These are phyloP conservation scores for Polypterus senegalus DNA, from an alignment of 2,113 vertebrate genomes.

Conservation along the genomic window DNA sequence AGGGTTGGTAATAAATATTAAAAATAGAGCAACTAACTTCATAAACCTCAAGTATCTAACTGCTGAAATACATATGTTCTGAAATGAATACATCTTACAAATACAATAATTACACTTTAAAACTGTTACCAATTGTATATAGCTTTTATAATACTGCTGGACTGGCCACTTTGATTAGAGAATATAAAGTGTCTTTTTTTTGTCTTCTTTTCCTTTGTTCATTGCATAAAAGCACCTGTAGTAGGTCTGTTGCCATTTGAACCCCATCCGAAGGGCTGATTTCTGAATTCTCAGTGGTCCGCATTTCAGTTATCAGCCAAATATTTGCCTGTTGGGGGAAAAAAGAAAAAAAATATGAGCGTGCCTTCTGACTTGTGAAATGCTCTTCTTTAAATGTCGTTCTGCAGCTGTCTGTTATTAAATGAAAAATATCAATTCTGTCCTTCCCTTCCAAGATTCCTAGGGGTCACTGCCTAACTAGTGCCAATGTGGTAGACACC, in stretches of 20 bases:
- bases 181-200: conserved; percentile 26
- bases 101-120: conserved; percentile 92
- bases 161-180: conserved; percentile 48
- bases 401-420: no score
- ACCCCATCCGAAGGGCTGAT: conserved; percentile 30
- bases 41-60: conserved; percentile 61
- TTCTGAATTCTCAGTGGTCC: conserved; percentile 14
- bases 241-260: conserved; percentile 18
- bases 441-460: no score
- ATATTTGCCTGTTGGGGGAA: conserved; percentile 80
- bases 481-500: no score
- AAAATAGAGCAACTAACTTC: neutral
- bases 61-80: conserved; percentile 59
- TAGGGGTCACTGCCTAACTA: no score
- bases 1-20: neutral
- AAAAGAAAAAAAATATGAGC: conserved; percentile 7
- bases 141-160: conserved; percentile 87
- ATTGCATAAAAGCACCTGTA: conserved; percentile 5
- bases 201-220: neutral
- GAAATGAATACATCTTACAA: conserved; percentile 85
- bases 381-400: no score
- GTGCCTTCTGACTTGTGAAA: no score
- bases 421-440: no score
- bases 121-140: conserved; percentile 85
- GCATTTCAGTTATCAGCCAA: conserved; percentile 82